These are phyloP conservation scores for Myxocyprinus asiaticus DNA, from an alignment of 2,113 vertebrate species.

Conservation along the genomic window DNA sequence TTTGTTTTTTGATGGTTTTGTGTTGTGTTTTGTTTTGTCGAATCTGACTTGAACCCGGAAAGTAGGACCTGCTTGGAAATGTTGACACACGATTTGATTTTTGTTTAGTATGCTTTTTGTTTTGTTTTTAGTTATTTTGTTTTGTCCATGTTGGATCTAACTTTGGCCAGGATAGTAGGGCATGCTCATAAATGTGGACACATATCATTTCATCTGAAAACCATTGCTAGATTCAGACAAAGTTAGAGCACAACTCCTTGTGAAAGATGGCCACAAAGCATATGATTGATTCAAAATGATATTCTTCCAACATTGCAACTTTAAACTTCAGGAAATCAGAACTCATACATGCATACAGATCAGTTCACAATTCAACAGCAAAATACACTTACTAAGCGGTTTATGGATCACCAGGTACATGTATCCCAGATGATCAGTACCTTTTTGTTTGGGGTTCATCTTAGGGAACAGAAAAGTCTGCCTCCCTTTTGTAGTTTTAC, in stretches of 20 bases:
- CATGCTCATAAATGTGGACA: neutral
- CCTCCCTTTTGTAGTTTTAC: constrained; percentile 70
- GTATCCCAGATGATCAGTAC: constrained; percentile 30
- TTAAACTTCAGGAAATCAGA: constrained; percentile 52
- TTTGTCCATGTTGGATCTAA: constrained; percentile 37
- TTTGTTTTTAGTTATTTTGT: neutral
- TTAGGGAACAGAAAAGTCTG: constrained; percentile 64
- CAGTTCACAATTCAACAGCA: neutral
- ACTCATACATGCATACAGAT: constrained; percentile 16
- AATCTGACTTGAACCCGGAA: too few relatives aligned
- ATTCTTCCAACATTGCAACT: constrained; percentile 56
- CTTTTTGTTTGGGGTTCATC: constrained; percentile 59
- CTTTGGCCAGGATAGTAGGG: constrained; percentile 43
- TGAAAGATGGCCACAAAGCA: neutral
- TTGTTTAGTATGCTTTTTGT: neutral
- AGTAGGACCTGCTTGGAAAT: too few relatives aligned
- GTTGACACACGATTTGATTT: too few relatives aligned
- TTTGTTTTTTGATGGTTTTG: too few relatives aligned
- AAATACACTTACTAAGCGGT: constrained; percentile 43
- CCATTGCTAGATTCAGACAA: neutral
- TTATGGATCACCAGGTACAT: constrained; percentile 33
- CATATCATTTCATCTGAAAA: neutral
- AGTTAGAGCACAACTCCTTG: constrained; percentile 3
- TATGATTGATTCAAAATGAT: neutral
- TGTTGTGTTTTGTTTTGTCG: too few relatives aligned